These are phyloP conservation scores for Azemiops feae DNA, from an alignment of 2,113 vertebrate species.

Conservation along the genomic window DNA sequence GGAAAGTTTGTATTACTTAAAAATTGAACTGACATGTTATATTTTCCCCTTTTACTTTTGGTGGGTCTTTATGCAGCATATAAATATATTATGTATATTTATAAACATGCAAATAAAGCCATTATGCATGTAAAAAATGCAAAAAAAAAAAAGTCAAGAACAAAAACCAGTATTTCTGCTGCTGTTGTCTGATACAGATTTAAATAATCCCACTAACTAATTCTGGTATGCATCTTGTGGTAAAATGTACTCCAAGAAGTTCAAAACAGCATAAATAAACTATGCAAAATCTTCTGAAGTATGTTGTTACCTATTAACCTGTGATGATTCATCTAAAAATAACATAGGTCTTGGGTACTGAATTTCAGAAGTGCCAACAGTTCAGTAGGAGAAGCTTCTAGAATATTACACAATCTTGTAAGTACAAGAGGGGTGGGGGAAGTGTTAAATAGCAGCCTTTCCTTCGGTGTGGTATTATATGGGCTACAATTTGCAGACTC, in stretches of 20 bases:
- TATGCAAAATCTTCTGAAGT: background rate
- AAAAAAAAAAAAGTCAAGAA: background rate
- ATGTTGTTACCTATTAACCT: background rate
- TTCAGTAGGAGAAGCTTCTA: background rate
- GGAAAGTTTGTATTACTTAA: background rate
- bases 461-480: background rate
- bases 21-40: background rate
- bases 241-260: background rate
- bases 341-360: background rate
- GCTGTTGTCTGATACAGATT: background rate
- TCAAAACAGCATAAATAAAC: background rate
- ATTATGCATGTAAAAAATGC: background rate
- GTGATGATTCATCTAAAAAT: background rate
- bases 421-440: background rate
- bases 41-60: background rate
- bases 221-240: background rate
- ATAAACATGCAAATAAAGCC: background rate
- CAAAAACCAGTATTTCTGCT: conserved; percentile 10
- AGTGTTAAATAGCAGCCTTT: background rate
- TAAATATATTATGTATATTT: background rate
- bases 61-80: background rate
- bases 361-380: background rate
- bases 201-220: conserved; percentile 2
- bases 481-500: background rate
- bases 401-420: background rate